A percentile compares a stretch with the other conserved stretches of the same genome.
Evolutionary conservation across 2,113 vertebrate species (phyloP).

Genomic region (Amazona guildingii): DNA sequence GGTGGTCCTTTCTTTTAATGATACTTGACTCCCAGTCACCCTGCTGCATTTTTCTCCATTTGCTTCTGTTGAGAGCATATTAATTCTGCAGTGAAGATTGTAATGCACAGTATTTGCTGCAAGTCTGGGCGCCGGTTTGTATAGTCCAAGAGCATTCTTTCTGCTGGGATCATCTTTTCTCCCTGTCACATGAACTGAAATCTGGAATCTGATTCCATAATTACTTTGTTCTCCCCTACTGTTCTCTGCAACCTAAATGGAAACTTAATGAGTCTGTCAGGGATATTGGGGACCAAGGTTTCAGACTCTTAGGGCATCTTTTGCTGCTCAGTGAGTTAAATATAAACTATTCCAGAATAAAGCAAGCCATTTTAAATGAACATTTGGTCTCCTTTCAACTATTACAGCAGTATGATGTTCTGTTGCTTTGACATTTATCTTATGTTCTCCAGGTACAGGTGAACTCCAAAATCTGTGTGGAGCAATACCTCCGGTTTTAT

Average conservation of each 20-base stretch:
- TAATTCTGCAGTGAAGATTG: not conserved
- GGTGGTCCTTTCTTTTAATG: not conserved
- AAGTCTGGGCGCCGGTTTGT: not conserved
- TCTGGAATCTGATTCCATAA: not conserved
- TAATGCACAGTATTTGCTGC: not conserved
- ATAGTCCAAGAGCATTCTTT: not conserved
- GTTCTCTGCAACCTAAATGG: not conserved
- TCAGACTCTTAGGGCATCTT: not conserved
- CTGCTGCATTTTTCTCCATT: not conserved
- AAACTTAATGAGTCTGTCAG: not conserved
- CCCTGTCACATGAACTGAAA: not conserved
- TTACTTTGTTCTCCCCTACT: not conserved
- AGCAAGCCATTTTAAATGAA: not conserved
- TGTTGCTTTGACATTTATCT: not conserved
- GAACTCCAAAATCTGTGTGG: not conserved
- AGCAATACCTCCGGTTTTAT: not conserved
- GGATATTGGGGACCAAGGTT: not conserved
- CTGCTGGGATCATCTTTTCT: not conserved
- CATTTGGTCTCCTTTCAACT: not conserved
- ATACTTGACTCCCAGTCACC: not conserved
- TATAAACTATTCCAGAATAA: not conserved
- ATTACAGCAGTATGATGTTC: not conserved
- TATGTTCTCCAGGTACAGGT: rapidly evolving
- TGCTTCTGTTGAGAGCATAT: not conserved
- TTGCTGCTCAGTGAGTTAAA: not conserved